Evolutionary conservation across 2,797 vertebrate species (phyloP).

Genomic region (Leucoraja ocellata): DNA sequence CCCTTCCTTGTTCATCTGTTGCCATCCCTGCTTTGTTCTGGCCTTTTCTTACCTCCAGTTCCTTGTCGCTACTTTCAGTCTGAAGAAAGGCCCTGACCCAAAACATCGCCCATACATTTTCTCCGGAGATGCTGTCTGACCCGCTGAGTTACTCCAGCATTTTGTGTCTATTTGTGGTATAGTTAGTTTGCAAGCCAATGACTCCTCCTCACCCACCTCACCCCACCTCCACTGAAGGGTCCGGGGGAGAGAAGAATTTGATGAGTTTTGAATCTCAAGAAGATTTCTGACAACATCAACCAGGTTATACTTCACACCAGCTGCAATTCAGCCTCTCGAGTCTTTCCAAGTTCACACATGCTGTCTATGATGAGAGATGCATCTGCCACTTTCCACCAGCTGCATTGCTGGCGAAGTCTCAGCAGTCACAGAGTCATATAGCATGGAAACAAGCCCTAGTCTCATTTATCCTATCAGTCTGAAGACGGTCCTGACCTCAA

Average conservation of each 20-base stretch:
- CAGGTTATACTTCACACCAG: neutral
- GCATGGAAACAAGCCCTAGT: too few species aligned
- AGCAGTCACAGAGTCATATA: neutral
- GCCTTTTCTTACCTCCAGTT: too few species aligned
- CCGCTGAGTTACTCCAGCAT: too few species aligned
- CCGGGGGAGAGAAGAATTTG: neutral
- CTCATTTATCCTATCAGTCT: too few species aligned
- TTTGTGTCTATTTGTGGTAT: too few species aligned
- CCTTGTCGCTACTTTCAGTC: too few species aligned
- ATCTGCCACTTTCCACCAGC: slow-evolving; percentile 1
- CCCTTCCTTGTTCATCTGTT: too few species aligned
- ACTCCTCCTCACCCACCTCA: neutral
- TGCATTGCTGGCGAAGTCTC: neutral
- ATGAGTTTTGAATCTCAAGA: neutral
- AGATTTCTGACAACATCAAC: neutral
- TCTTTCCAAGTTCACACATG: neutral
- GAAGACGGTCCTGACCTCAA: too few species aligned
- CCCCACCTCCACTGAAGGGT: neutral
- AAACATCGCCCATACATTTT: too few species aligned
- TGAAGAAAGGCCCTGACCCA: too few species aligned
- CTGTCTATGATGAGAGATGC: neutral
- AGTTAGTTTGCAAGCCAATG: neutral
- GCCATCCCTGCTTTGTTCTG: too few species aligned
- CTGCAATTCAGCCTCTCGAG: neutral
- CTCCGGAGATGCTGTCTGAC: too few species aligned